A percentile compares a stretch with the other conserved stretches of the same genome.
Evolutionary conservation across 2,113 vertebrate species (phyloP).

Genomic region (Glaucomys volans): DNA sequence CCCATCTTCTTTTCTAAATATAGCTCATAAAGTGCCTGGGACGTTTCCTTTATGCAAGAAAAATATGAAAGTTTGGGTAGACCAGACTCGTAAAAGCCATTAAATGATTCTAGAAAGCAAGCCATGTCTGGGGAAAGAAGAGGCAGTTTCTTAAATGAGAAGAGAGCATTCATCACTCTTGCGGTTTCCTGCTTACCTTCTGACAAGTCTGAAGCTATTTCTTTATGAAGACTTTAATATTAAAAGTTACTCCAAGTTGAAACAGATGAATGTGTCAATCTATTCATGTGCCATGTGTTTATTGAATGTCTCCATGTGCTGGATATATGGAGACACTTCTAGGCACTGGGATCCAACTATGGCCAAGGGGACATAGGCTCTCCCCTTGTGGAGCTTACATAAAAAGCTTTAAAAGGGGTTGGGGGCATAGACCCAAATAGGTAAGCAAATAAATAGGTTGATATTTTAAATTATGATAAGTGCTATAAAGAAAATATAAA

Average conservation of each 20-base stretch:
- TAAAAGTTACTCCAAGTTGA: background rate
- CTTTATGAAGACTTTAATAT: background rate
- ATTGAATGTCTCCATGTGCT: background rate
- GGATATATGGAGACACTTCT: background rate
- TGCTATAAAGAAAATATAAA: background rate
- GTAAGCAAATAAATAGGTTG: background rate
- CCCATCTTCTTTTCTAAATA: background rate
- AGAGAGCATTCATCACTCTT: background rate
- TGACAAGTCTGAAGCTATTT: background rate
- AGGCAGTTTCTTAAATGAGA: background rate
- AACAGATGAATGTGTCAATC: background rate
- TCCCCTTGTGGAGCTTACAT: background rate
- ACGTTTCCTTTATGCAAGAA: background rate
- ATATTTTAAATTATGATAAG: background rate
- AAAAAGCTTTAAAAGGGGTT: background rate
- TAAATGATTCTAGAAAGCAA: slow-evolving; percentile 15
- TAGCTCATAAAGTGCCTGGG: background rate
- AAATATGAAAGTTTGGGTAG: background rate
- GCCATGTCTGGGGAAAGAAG: background rate
- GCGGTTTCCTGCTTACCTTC: background rate
- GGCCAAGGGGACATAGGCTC: background rate
- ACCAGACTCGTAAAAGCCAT: background rate
- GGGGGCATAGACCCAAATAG: background rate
- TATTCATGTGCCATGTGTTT: background rate
- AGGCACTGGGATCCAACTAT: background rate